These are phyloP conservation scores for Brenthis ino DNA, from an alignment of 2,888 invertebrate genomes.

Conservation along the genomic window DNA sequence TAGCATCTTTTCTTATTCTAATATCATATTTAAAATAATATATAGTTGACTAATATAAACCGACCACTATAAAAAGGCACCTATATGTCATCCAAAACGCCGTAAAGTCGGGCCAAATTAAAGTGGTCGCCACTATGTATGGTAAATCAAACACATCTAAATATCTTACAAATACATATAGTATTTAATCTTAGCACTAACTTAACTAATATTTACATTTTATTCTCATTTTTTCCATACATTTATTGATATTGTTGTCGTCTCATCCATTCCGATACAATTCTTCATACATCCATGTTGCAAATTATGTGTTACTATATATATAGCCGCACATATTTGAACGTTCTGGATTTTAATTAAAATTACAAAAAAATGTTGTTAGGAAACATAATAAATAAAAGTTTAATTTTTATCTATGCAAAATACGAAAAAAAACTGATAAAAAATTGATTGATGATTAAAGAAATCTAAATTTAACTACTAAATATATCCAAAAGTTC, in stretches of 20 bases:
- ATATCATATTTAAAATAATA: constrained; percentile 64
- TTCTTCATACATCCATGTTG: too few species aligned
- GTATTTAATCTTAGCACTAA: constrained; percentile 64
- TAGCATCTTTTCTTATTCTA: constrained; percentile 67
- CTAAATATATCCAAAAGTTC: too few species aligned
- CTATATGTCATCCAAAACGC: constrained; percentile 21
- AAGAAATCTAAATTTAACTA: too few species aligned
- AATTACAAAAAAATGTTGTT: too few species aligned
- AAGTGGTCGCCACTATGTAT: constrained; percentile 51
- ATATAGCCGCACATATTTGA: too few species aligned
- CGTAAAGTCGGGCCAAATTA: constrained; percentile 41
- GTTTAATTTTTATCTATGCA: too few species aligned
- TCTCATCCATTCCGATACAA: constrained; percentile 8
- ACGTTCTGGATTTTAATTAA: too few species aligned
- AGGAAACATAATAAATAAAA: too few species aligned
- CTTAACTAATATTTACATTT: constrained; percentile 41
- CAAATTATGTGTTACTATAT: too few species aligned
- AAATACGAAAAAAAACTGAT: too few species aligned
- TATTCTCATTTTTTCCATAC: neutral
- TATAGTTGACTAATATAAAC: constrained; percentile 62
- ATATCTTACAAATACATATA: constrained; percentile 70
- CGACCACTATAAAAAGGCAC: constrained; percentile 54
- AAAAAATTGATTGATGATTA: too few species aligned
- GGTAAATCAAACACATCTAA: constrained; percentile 76
- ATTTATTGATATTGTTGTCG: constrained; percentile 53